Conservation (phyloP, 1,140 invertebrate species). For the Augochlora pura region DNA sequence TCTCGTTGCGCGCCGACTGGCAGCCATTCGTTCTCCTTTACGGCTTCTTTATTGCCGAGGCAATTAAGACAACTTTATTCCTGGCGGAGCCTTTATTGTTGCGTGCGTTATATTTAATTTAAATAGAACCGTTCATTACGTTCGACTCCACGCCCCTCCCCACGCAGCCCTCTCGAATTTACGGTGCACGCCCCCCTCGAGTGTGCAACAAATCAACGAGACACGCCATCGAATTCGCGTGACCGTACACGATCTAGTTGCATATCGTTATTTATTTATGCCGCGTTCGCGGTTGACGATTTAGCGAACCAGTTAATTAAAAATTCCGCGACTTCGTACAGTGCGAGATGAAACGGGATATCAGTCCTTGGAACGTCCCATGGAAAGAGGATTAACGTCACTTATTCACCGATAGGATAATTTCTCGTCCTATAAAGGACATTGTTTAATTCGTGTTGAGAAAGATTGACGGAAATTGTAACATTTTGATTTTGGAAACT, state of each 20-base stretch:
- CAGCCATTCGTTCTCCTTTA: conserved; percentile 17
- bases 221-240: not conserved
- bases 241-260: not conserved
- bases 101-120: conserved; percentile 22
- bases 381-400: no score
- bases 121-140: not conserved
- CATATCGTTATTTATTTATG: not conserved
- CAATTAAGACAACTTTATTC: conserved; percentile 27
- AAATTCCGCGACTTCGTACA: no score
- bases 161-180: not conserved
- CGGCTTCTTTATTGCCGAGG: conserved; percentile 13
- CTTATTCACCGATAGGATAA: no score
- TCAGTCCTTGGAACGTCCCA: no score
- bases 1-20: not conserved
- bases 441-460: no score
- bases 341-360: no score
- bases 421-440: no score
- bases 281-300: not conserved
- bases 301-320: no score
- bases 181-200: not conserved
- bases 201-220: conserved; percentile 5
- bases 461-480: no score
- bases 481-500: no score
- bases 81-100: not conserved
- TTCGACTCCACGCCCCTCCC: not conserved